These are phyloP conservation scores for Eptesicus fuscus DNA, from an alignment of 2,113 vertebrate species.

Conservation along the genomic window DNA sequence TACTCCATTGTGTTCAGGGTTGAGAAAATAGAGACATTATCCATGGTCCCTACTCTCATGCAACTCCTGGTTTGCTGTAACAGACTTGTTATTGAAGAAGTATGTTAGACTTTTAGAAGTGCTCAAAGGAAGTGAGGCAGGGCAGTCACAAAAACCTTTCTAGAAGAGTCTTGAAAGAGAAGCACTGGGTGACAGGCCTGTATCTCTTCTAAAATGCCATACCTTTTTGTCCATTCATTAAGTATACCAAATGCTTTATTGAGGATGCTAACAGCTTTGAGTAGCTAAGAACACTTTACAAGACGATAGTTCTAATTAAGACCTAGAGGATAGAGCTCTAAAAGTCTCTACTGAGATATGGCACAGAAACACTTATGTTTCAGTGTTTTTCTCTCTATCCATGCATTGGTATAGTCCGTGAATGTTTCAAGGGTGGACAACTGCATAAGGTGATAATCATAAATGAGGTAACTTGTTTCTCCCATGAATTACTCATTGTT, in stretches of 20 bases:
- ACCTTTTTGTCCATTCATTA: not conserved
- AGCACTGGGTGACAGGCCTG: not conserved
- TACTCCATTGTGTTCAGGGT: not conserved
- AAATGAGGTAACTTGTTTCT: slow-evolving; percentile 8
- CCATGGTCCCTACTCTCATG: not conserved
- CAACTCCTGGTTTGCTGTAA: not conserved
- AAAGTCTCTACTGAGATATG: not conserved
- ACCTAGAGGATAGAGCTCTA: not conserved
- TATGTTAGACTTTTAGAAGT: not conserved
- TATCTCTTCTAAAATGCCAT: slow-evolving; percentile 10
- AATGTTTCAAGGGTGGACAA: not conserved
- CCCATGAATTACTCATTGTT: not conserved
- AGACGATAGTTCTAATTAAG: slow-evolving; percentile 35
- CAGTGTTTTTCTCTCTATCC: not conserved
- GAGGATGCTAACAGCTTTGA: not conserved
- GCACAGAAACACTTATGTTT: not conserved
- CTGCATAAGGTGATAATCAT: not conserved
- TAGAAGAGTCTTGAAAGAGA: slow-evolving; percentile 14
- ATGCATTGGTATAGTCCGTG: not conserved
- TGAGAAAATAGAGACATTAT: not conserved
- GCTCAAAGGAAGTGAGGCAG: not conserved
- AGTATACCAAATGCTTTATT: slow-evolving; percentile 7
- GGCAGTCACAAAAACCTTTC: not conserved
- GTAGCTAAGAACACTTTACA: slow-evolving; percentile 1
- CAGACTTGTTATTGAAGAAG: not conserved